Evolutionary conservation across 2,888 invertebrate genomes (phyloP).

Genomic region (Heliconius sara): DNA sequence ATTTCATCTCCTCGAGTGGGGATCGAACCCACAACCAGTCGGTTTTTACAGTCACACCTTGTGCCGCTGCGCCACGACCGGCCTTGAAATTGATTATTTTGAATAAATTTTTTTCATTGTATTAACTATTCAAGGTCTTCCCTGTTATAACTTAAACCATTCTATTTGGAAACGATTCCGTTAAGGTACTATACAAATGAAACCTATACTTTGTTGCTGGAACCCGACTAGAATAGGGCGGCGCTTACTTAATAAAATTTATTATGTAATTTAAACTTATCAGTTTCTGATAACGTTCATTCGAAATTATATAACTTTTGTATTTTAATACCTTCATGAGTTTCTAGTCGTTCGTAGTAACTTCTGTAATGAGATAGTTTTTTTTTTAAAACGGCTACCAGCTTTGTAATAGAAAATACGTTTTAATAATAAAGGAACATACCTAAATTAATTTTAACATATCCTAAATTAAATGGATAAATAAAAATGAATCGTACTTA

Average conservation of each 20-base stretch:
- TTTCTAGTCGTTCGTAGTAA: neutral
- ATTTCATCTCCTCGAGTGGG: too few species aligned
- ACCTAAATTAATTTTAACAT: too few species aligned
- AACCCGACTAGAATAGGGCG: conserved; percentile 48
- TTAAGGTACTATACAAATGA: conserved; percentile 46
- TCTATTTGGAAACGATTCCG: conserved; percentile 43
- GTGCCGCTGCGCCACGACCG: too few species aligned
- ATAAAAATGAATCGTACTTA: too few species aligned
- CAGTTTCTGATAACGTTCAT: conserved; percentile 33
- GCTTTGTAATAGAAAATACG: too few species aligned
- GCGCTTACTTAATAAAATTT: conserved; percentile 47
- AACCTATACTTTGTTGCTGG: conserved; percentile 48
- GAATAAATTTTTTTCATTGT: neutral
- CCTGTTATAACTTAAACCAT: conserved; percentile 37
- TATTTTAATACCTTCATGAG: conserved; percentile 8
- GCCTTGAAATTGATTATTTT: too few species aligned
- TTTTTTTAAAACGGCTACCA: too few species aligned
- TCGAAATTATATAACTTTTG: conserved; percentile 17
- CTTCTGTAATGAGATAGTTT: neutral
- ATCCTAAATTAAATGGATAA: too few species aligned
- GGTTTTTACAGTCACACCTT: too few species aligned
- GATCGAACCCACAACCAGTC: too few species aligned
- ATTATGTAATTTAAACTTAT: conserved; percentile 47
- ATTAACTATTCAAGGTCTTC: neutral
- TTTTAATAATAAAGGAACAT: too few species aligned